phyloP scores from a whole-genome alignment of 2,113 vertebrate species.

The Notiomystis cincta region DNA sequence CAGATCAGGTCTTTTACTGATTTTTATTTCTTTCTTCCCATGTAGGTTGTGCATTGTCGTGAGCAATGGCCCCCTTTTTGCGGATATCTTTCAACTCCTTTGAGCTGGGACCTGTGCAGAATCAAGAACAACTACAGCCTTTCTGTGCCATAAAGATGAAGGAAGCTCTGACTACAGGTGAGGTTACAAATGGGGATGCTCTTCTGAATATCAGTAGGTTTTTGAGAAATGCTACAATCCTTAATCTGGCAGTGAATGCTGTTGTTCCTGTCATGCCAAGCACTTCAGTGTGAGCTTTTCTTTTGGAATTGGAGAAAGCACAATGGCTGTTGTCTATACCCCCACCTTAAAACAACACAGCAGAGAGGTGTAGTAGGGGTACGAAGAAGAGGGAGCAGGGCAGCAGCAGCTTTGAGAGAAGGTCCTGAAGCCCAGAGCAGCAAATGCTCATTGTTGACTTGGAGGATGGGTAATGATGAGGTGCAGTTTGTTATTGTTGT shows the following conservation, averaged over 20 bases:
- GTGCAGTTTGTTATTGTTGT: background rate
- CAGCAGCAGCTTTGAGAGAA: background rate
- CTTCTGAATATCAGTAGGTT: background rate
- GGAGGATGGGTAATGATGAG: background rate
- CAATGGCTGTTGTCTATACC: background rate
- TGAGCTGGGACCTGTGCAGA: conserved; percentile 82
- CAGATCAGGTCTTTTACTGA: background rate
- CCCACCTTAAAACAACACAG: background rate
- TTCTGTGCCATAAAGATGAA: conserved; percentile 97
- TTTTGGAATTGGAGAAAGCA: background rate
- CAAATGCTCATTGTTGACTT: background rate
- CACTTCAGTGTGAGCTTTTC: background rate
- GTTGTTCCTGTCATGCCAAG: background rate
- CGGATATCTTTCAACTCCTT: conserved; percentile 91
- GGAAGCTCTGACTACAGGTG: conserved; percentile 91
- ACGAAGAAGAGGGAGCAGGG: background rate
- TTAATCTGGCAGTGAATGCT: background rate
- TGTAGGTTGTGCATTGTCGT: background rate
- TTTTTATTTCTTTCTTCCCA: background rate
- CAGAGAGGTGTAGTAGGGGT: background rate
- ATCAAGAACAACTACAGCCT: conserved; percentile 72
- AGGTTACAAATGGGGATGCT: background rate
- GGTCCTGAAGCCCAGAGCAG: background rate
- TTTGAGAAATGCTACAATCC: background rate
- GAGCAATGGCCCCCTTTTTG: conserved; percentile 90